Evolutionary conservation across 2,113 vertebrate species (phyloP), one percentile per base, ranked within the genome.

Genomic region (Phasianus colchicus): DNA sequence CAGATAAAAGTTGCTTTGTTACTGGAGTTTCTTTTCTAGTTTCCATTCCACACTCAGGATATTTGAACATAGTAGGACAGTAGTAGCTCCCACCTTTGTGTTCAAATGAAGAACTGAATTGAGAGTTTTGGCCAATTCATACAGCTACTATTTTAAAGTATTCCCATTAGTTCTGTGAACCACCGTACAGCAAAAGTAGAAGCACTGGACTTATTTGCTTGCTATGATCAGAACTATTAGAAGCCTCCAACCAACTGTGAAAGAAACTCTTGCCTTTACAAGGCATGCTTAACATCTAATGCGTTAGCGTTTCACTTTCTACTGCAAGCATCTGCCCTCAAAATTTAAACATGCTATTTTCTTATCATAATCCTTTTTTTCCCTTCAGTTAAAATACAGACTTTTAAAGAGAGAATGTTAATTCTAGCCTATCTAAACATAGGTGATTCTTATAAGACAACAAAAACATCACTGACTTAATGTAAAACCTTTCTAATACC

Each of bases 401-500:
- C 47, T 65, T 88, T 77, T 89, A 34, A 81, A 91, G 20, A 91
- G 7, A 6, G 10, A 63, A 20, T 40, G 48, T 72, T 92, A 95
- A 94, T 88, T 91, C 47, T 52, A 71, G 32, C 43, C 58, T 93
- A 71, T 83, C 65, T 77, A 83, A 91, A 94, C 9, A 12, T 3
- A 89, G 67, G 61, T 29, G 10, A 76, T 47, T 76, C 89, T 95
- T 85, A 76, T 3, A 38, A 86, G 85, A 91, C 72, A 95, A 89
- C 73, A 87, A 85, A 93, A 93, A 24, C 79, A 72, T 89, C 55
- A 61, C 82, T 76, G 82, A 95, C 60, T 78, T 77, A 60, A 83
- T 42, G 34, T 72, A 88, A 95, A 94, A 77, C 30, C 38, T 27
- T 81, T 85, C 57, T 81, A 91, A 96, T 72, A 80, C 72, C n/a